These are phyloP conservation scores for Equus quagga DNA, from an alignment of 2,113 vertebrate genomes.

Conservation along the genomic window DNA sequence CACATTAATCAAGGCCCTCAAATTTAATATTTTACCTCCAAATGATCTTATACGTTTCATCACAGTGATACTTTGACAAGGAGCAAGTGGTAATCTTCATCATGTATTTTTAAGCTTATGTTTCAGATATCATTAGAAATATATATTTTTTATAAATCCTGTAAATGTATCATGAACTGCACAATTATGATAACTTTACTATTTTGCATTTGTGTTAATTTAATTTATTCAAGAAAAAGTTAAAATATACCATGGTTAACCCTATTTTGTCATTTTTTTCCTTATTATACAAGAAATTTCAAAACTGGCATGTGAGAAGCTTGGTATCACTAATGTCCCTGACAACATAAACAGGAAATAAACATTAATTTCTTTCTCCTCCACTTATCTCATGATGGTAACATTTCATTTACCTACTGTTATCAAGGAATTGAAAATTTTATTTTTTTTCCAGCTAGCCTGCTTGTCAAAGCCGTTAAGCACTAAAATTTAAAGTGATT, in stretches of 20 bases:
- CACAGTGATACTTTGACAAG: neutral
- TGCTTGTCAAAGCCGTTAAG: neutral
- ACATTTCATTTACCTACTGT: neutral
- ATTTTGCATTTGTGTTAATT: neutral
- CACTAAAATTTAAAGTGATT: neutral
- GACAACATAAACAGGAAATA: neutral
- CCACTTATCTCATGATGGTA: neutral
- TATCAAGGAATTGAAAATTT: neutral
- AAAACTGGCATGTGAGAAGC: neutral
- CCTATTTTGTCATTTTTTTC: constrained; percentile 18
- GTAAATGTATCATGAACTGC: neutral
- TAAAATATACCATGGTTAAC: neutral
- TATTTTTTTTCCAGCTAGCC: neutral
- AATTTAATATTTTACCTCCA: neutral
- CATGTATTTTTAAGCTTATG: neutral
- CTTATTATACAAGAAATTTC: neutral
- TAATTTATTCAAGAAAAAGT: constrained; percentile 37
- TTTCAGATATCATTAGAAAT: neutral
- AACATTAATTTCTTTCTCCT: neutral
- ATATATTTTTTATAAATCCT: neutral
- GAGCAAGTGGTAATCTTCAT: neutral
- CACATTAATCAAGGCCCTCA: neutral
- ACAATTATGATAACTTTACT: neutral
- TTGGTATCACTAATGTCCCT: neutral
- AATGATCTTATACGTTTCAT: neutral